Conservation (phyloP, 2,113 vertebrate species). For the Apodemus speciosus region DNA sequence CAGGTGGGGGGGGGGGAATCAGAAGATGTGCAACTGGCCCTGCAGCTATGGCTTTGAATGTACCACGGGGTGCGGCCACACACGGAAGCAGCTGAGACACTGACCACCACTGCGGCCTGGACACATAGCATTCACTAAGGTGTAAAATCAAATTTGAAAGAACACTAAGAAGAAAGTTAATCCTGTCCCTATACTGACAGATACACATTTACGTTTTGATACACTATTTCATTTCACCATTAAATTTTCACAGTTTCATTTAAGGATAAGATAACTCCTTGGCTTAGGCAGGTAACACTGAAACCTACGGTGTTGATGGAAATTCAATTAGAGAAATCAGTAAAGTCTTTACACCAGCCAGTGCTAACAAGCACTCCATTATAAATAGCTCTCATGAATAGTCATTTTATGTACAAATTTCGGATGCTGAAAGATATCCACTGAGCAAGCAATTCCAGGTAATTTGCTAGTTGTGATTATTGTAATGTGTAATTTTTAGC, state of each 20-base stretch:
- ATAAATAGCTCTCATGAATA: constrained; percentile 70
- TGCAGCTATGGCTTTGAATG: background rate
- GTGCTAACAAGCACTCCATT: constrained; percentile 41
- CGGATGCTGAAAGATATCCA: constrained; percentile 64
- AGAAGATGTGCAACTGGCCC: background rate
- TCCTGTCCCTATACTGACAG: background rate
- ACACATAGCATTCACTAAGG: background rate
- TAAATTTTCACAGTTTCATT: constrained; percentile 21
- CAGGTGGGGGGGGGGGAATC: background rate
- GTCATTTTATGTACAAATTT: constrained; percentile 67
- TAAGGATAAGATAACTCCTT: constrained; percentile 20
- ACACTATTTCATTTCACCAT: background rate
- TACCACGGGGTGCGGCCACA: background rate
- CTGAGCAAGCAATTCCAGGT: constrained; percentile 72
- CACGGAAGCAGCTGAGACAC: background rate
- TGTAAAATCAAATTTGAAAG: background rate
- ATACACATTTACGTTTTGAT: background rate
- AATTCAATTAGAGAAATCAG: constrained; percentile 67
- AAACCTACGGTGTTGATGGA: constrained; percentile 45
- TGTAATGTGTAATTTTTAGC: constrained; percentile 72
- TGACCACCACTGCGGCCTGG: background rate
- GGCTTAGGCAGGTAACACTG: constrained; percentile 20
- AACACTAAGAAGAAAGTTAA: background rate
- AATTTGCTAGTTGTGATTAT: constrained; percentile 74
- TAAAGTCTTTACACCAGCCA: constrained; percentile 22